phyloP scores from a whole-genome alignment of 2,113 vertebrate species.

The Mionectes macconnelli region DNA sequence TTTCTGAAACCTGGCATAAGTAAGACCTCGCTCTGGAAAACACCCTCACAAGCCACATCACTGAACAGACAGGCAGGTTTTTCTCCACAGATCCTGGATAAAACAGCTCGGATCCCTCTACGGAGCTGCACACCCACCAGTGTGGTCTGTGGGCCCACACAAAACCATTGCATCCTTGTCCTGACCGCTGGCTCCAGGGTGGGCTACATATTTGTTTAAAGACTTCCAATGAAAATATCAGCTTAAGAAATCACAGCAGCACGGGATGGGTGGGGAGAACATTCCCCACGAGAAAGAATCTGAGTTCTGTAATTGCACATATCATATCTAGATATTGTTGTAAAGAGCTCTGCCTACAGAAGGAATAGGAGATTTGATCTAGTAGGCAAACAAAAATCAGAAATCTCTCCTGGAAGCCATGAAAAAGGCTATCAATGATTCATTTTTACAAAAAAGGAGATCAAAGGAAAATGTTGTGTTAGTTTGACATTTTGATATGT shows the following conservation, averaged over 20 bases:
- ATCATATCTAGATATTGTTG: neutral
- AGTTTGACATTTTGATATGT: slow-evolving; percentile 52
- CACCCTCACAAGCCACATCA: neutral
- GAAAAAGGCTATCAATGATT: slow-evolving; percentile 54
- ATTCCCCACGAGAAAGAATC: neutral
- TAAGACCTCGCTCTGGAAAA: neutral
- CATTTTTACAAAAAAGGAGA: slow-evolving; percentile 48
- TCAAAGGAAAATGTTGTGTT: slow-evolving; percentile 33
- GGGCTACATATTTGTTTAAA: neutral
- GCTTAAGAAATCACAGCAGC: neutral
- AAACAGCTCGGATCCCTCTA: neutral
- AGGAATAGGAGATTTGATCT: slow-evolving; percentile 32
- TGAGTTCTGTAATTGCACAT: neutral
- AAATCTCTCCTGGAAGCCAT: slow-evolving; percentile 23
- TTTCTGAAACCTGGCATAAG: neutral
- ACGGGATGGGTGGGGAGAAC: slow-evolving; percentile 16
- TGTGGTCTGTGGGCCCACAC: slow-evolving; percentile 33
- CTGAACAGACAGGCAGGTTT: neutral
- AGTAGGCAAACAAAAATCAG: slow-evolving; percentile 20
- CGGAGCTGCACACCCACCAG: neutral
- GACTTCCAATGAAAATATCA: slow-evolving; percentile 41
- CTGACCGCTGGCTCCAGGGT: neutral
- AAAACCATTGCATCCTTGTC: neutral
- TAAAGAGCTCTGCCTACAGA: neutral
- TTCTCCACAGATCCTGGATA: neutral